Evolutionary conservation across 1,140 invertebrate genomes (phyloP).

Genomic region (Drosophila sp.): DNA sequence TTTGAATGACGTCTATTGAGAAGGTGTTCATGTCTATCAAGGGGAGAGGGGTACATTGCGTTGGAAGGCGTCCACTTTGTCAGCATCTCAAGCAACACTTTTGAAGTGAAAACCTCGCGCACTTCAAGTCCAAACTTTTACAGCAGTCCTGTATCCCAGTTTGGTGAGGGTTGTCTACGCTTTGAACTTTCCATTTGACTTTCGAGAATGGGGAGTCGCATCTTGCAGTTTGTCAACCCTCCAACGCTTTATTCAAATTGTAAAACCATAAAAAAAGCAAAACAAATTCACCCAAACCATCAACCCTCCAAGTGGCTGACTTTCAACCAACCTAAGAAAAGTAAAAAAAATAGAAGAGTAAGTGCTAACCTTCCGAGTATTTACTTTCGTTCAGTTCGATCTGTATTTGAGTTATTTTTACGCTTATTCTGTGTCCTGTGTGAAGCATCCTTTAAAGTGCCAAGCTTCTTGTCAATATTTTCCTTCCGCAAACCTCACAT

Average conservation of each 20-base stretch:
- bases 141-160: constrained; percentile 3
- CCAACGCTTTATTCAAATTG: constrained; percentile 41
- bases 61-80: constrained; percentile 49
- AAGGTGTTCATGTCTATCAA: constrained; percentile 67
- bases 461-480: constrained; percentile 60
- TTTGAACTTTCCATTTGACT: constrained; percentile 54
- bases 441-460: constrained; percentile 70
- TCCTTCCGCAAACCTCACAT: constrained; percentile 47
- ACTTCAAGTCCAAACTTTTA: constrained; percentile 48
- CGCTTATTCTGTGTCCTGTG: constrained; percentile 14
- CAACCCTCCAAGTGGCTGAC: constrained; percentile 9
- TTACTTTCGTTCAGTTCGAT: constrained; percentile 68
- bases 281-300: constrained; percentile 46
- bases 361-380: constrained; percentile 45
- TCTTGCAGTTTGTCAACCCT: constrained; percentile 69
- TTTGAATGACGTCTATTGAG: constrained; percentile 66
- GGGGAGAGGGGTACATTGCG: not conserved
- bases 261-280: constrained; percentile 63
- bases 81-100: constrained; percentile 61
- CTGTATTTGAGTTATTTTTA: constrained; percentile 54
- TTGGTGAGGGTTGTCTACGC: constrained; percentile 23
- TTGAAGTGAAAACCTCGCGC: constrained; percentile 51
- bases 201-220: constrained; percentile 26
- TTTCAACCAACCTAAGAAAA: constrained; percentile 4
- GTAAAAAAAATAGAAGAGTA: not conserved